phyloP scores from a whole-genome alignment of 2,888 invertebrate genomes.

The Drosophila mayaguana region DNA sequence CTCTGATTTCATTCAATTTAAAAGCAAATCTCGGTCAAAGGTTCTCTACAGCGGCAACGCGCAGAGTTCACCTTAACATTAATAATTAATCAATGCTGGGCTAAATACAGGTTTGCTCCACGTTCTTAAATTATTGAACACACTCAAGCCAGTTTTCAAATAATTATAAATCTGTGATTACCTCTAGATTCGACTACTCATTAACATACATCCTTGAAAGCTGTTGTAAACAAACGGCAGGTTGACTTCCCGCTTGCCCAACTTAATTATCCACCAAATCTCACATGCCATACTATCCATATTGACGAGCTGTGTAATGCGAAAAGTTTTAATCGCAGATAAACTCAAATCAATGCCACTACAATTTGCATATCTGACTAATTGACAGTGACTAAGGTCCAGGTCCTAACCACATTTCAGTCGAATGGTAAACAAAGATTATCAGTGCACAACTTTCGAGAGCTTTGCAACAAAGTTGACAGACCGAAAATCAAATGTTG shows the following conservation, averaged over 20 bases:
- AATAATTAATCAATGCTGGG: slow-evolving; percentile 13
- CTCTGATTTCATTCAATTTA: slow-evolving; percentile 48
- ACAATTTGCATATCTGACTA: slow-evolving; percentile 27
- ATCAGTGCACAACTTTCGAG: slow-evolving; percentile 38
- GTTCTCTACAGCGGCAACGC: slow-evolving; percentile 1
- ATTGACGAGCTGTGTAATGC: neutral
- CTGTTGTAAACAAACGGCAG: neutral
- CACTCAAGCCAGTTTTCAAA: neutral
- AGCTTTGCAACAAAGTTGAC: slow-evolving; percentile 33
- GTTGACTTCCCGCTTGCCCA: neutral
- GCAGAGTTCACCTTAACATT: neutral
- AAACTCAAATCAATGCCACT: slow-evolving; percentile 4
- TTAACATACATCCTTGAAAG: slow-evolving; percentile 7
- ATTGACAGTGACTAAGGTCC: slow-evolving; percentile 28
- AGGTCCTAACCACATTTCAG: slow-evolving; percentile 2
- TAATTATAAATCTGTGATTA: slow-evolving; percentile 2
- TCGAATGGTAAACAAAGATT: slow-evolving; percentile 41
- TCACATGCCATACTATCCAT: neutral
- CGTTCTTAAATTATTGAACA: neutral
- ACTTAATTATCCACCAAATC: neutral
- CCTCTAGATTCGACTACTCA: neutral
- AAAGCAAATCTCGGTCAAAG: slow-evolving; percentile 24
- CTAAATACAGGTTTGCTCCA: slow-evolving; percentile 14
- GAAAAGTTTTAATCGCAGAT: neutral
- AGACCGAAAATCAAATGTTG: slow-evolving; percentile 54